These are phyloP conservation scores for Anniella stebbinsi DNA, from an alignment of 2,797 vertebrate species.

Conservation along the genomic window DNA sequence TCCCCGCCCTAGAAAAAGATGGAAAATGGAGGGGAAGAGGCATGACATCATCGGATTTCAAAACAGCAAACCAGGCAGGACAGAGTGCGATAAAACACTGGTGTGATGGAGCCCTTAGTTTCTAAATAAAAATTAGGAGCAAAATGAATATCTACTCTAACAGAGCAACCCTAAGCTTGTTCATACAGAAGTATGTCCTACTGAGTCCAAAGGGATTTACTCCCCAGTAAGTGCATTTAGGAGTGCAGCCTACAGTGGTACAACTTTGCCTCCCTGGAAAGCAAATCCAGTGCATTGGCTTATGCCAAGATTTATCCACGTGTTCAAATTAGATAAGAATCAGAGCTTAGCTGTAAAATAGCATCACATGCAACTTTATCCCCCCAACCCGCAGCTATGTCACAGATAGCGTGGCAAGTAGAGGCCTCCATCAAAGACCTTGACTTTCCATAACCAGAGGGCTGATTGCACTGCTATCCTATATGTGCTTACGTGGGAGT, in stretches of 20 bases:
- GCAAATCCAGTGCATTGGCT: slow-evolving; percentile 20
- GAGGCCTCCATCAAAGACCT: not conserved
- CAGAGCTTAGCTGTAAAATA: not conserved
- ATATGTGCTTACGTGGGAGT: not conserved
- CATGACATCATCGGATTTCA: too few relatives aligned
- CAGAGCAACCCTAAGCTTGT: not conserved
- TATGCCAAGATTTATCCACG: not conserved
- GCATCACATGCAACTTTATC: not conserved
- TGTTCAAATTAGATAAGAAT: not conserved
- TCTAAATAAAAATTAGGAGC: not conserved
- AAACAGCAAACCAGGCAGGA: too few relatives aligned
- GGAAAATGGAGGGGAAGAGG: too few relatives aligned
- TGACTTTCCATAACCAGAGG: not conserved
- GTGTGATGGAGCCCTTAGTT: too few relatives aligned
- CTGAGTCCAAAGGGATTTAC: not conserved
- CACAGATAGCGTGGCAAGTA: not conserved
- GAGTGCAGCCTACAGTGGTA: not conserved
- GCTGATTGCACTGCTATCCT: not conserved
- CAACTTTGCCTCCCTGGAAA: not conserved
- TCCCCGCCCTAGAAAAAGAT: too few relatives aligned
- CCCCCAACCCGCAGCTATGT: not conserved
- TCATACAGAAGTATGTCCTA: not conserved
- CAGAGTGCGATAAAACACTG: too few relatives aligned
- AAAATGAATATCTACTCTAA: fast-evolving
- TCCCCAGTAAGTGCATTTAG: not conserved